Percentiles rank a stretch among this genome's conserved stretches.
Evolutionary conservation across 2,888 invertebrate genomes (phyloP).

Genomic region (Drosophila nr. perissopoda): DNA sequence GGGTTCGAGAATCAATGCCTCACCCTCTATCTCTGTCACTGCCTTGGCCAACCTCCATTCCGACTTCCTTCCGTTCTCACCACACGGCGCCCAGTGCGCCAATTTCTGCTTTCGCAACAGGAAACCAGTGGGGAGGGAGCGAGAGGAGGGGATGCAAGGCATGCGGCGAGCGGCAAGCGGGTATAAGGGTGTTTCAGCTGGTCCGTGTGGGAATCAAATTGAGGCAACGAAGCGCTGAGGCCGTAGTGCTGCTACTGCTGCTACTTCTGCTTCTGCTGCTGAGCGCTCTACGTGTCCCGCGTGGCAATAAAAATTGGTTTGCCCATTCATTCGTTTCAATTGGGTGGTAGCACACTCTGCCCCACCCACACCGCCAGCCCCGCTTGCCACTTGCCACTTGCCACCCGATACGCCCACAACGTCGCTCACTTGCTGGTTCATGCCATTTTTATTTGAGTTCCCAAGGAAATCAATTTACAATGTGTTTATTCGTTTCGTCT

Average conservation of each 20-base stretch:
- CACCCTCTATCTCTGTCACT: neutral
- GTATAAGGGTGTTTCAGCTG: conserved; percentile 7
- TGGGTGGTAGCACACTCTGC: conserved; percentile 38
- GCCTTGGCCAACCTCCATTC: conserved; percentile 8
- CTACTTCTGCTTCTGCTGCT: conserved; percentile 14
- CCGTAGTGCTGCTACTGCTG: conserved; percentile 24
- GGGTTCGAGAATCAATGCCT: conserved; percentile 20
- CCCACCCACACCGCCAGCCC: conserved; percentile 13
- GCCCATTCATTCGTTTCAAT: conserved; percentile 80
- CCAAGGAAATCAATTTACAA: conserved; percentile 81
- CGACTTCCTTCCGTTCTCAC: conserved; percentile 72
- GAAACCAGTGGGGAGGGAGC: conserved; percentile 21
- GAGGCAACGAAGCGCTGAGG: conserved; percentile 58
- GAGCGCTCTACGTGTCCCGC: conserved; percentile 77
- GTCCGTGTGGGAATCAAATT: conserved; percentile 72
- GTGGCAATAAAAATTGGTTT: conserved; percentile 81
- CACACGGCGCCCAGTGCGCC: conserved; percentile 66
- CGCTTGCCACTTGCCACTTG: conserved; percentile 8
- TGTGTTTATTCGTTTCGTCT: conserved; percentile 80
- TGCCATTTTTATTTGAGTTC: conserved; percentile 82
- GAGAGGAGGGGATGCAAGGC: neutral
- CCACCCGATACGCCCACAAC: conserved; percentile 42
- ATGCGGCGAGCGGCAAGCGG: conserved; percentile 5
- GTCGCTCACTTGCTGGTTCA: conserved; percentile 77
- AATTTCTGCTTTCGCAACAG: conserved; percentile 70